Conservation (phyloP, 1,140 invertebrate genomes). For the Orchesella cincta region DNA sequence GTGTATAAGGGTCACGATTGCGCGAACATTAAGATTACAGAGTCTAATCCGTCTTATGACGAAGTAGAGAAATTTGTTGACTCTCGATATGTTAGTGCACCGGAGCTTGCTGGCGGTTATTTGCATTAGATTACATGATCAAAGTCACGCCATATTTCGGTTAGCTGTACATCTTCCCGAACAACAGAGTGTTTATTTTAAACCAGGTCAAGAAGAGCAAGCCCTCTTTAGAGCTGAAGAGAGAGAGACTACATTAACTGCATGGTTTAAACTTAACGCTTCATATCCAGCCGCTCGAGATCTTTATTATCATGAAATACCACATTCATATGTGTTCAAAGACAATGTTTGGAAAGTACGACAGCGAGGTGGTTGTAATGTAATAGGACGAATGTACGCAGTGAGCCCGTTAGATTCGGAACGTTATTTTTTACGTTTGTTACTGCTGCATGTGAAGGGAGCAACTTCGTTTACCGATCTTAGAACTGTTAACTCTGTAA, state of each 20-base stretch:
- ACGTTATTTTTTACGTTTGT: slow-evolving; percentile 52
- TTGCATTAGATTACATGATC: slow-evolving; percentile 46
- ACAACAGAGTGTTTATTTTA: slow-evolving; percentile 47
- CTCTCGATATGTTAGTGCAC: slow-evolving; percentile 51
- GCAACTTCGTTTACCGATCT: neutral
- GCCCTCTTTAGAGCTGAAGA: slow-evolving; percentile 29
- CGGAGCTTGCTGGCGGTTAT: slow-evolving; percentile 54
- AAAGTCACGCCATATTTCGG: slow-evolving; percentile 49
- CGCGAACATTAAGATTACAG: slow-evolving; percentile 36
- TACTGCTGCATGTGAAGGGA: slow-evolving; percentile 53
- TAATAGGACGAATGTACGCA: slow-evolving; percentile 53
- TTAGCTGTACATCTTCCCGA: slow-evolving; percentile 52
- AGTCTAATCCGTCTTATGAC: slow-evolving; percentile 49
- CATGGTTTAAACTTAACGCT: slow-evolving; percentile 46
- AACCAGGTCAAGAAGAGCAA: slow-evolving; percentile 37
- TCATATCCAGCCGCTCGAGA: neutral
- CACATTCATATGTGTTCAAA: slow-evolving; percentile 37
- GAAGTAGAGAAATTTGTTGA: slow-evolving; percentile 48
- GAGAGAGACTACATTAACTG: slow-evolving; percentile 45
- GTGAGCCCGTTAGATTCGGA: slow-evolving; percentile 51
- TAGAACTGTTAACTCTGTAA: slow-evolving; percentile 32
- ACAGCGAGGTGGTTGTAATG: slow-evolving; percentile 36
- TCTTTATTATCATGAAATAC: slow-evolving; percentile 39
- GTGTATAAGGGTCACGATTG: slow-evolving; percentile 41
- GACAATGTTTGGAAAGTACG: slow-evolving; percentile 41